Percentiles rank a stretch among this genome's conserved stretches.
Conservation (phyloP, 1,140 invertebrate genomes). For the Marisa cornuarietis region DNA sequence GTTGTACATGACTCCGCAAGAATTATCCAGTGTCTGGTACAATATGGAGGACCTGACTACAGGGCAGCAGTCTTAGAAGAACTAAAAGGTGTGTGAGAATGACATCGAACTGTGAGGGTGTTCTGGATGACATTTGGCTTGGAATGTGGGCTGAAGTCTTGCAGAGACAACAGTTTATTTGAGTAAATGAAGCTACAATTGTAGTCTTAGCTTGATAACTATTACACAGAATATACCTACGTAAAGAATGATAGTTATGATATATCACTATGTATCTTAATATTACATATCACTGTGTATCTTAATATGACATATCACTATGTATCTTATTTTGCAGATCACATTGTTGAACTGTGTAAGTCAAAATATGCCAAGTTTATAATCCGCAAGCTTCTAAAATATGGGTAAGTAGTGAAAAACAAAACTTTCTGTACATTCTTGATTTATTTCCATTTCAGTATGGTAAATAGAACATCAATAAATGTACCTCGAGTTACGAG, state of each 20-base stretch:
- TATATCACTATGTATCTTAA: constrained; percentile 26
- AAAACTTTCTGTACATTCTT: not conserved
- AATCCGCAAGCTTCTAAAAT: constrained; percentile 82
- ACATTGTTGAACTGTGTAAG: constrained; percentile 78
- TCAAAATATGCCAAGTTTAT: constrained; percentile 90
- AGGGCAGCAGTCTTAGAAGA: constrained; percentile 78
- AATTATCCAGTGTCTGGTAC: constrained; percentile 88
- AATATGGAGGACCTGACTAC: constrained; percentile 76
- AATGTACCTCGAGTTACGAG: too few species aligned
- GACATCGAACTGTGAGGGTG: too few species aligned
- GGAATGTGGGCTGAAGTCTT: too few species aligned
- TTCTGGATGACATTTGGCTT: too few species aligned
- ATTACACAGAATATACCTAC: too few species aligned
- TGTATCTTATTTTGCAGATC: constrained; percentile 61
- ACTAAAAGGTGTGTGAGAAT: constrained; percentile 69
- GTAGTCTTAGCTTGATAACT: too few species aligned
- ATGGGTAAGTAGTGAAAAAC: constrained; percentile 70
- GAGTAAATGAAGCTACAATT: too few species aligned
- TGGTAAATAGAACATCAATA: too few species aligned
- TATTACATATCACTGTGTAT: constrained; percentile 11
- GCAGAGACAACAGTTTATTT: too few species aligned
- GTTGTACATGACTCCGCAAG: constrained; percentile 88
- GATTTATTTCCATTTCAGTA: too few species aligned
- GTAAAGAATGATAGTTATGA: too few species aligned
- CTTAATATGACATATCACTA: constrained; percentile 19